A percentile compares a stretch with the other conserved stretches of the same genome.
Conservation (phyloP, 2,888 invertebrate species). For the Spilosoma lubricipeda region DNA sequence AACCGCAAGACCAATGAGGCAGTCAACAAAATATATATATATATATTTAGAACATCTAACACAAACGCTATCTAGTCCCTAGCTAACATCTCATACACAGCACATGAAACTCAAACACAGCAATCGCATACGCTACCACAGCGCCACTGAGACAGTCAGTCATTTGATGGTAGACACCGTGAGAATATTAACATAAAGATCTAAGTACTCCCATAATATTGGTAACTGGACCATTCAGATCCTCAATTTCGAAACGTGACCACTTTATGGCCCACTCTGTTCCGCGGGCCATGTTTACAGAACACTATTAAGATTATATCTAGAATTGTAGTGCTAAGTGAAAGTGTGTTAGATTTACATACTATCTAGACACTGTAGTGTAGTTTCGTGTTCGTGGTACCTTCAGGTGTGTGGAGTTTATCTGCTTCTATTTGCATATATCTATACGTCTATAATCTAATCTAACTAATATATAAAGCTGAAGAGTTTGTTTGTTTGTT, state of each 20-base stretch:
- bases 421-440: background rate
- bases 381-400: background rate
- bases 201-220: background rate
- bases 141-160: too few relatives aligned
- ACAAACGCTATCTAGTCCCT: too few relatives aligned
- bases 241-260: slow-evolving; percentile 8
- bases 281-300: background rate
- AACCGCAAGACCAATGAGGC: too few relatives aligned
- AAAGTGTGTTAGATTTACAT: slow-evolving; percentile 31
- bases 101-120: too few relatives aligned
- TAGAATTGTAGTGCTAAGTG: slow-evolving; percentile 20
- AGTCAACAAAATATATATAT: too few relatives aligned
- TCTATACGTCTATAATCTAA: too few relatives aligned
- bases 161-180: too few relatives aligned
- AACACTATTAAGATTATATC: slow-evolving; percentile 32
- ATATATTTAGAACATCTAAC: too few relatives aligned
- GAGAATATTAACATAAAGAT: background rate
- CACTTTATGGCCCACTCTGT: slow-evolving; percentile 8
- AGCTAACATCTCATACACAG: too few relatives aligned
- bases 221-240: background rate
- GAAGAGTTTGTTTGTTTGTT: too few relatives aligned
- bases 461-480: too few relatives aligned
- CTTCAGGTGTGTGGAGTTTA: background rate
- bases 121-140: too few relatives aligned
- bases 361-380: slow-evolving; percentile 3